Evolutionary conservation across 2,113 vertebrate species (phyloP).

Genomic region (Protobothrops flavoviridis): DNA sequence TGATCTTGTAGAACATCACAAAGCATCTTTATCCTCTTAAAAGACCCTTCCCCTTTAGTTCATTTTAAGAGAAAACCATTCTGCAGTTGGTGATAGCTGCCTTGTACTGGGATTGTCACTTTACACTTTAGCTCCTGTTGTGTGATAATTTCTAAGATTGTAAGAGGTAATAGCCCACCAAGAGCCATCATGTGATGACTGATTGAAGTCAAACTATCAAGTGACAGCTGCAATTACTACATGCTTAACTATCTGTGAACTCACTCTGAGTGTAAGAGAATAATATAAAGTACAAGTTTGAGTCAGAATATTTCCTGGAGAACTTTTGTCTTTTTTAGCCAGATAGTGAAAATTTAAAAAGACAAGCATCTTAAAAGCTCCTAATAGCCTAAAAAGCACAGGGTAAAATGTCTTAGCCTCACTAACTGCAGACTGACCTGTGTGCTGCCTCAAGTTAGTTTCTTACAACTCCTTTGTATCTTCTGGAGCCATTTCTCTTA

Average conservation of each 20-base stretch:
- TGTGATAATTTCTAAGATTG: neutral
- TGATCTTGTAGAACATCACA: neutral
- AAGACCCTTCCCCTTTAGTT: neutral
- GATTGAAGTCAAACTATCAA: neutral
- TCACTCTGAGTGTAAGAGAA: neutral
- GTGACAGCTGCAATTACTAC: constrained; percentile 3
- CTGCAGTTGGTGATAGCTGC: neutral
- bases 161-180: neutral
- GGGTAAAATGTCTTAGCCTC: constrained; percentile 16
- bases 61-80: neutral
- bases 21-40: neutral
- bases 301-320: neutral
- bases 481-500: constrained; percentile 1
- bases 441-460: constrained; percentile 6
- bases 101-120: neutral
- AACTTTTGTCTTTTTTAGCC: neutral
- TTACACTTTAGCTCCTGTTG: neutral
- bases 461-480: constrained; percentile 19
- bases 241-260: neutral
- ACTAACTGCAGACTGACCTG: constrained; percentile 6
- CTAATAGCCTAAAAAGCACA: constrained; percentile 14
- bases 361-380: constrained; percentile 6
- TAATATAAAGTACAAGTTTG: neutral
- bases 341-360: neutral
- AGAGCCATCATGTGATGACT: constrained; percentile 1